A percentile compares a stretch with the other conserved stretches of the same genome.
phyloP scores from a whole-genome alignment of 2,888 invertebrate species.

The Halocaridina rubra region DNA sequence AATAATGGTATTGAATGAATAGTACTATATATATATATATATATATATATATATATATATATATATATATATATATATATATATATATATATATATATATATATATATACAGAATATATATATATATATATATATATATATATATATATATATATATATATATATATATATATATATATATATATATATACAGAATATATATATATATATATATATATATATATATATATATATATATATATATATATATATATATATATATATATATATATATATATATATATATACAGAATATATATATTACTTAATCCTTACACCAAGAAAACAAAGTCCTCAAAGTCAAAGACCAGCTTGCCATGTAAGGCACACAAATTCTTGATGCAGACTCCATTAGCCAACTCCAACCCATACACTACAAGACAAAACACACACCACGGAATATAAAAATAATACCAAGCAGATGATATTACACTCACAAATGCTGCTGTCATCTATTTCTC shows the following conservation, averaged over 20 bases:
- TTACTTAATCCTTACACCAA: too few relatives aligned
- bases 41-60: background rate
- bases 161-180: background rate
- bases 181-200: background rate
- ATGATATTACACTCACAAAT: too few relatives aligned
- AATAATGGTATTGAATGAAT: too few relatives aligned
- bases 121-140: background rate
- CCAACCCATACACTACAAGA: too few relatives aligned
- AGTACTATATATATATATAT: background rate
- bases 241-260: constrained; percentile 26
- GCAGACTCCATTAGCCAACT: too few relatives aligned
- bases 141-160: background rate
- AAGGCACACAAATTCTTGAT: too few relatives aligned
- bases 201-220: constrained; percentile 23
- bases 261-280: constrained; percentile 3
- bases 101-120: background rate
- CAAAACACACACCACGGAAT: too few relatives aligned
- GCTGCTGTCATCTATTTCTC: too few relatives aligned
- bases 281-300: constrained; percentile 25
- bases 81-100: background rate
- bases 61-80: background rate
- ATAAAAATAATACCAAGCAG: too few relatives aligned
- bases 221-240: constrained; percentile 24
- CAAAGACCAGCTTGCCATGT: too few relatives aligned
- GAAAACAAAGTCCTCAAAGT: too few relatives aligned